Base-by-base conservation (phyloP, 1,140 invertebrate genomes). In the Cydia fagiglandana region DNA sequence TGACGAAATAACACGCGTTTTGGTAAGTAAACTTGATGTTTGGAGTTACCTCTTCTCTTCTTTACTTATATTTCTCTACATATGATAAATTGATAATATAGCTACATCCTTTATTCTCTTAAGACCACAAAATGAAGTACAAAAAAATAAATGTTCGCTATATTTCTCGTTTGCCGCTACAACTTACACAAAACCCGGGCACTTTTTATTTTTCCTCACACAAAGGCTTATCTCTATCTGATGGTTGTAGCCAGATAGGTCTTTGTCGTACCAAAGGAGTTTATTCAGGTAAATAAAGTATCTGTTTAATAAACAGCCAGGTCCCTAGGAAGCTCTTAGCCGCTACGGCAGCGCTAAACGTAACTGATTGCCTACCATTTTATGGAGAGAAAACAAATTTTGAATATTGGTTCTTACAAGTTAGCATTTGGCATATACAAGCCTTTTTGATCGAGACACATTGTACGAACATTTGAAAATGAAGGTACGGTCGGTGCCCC, bases 271-370 rank as follows among this genome's bases (percentile, higher is more conserved):
- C 53, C 53, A 9, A 56, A 20, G 53, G 53, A 5, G 17, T 24
- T 17, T 56, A 17, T 56, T 56, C 15, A 56, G 53, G n/a, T 56
- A 17, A 56, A 56, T 56, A 56, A 56, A 56, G 53, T 17, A 56
- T 56, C 53, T 56, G 53, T 56, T 56, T 17, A 56, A 56, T 56
- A 56, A 56, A 56, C 15, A 17, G 15, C n/a, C 6, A 5, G 53
- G 53, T 56, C 53, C n/a, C 53, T 56, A 56, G 53, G 53, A 17
- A 56, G 53, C 53, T 17, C 53, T 56, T 56, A 56, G 53, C n/a
- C 53, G 53, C 53, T 56, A 56, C n/a, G 53, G 53, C 53, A 17
- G 53, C 15, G 53, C 53, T 56, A 56, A 56, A 56, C 12, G 53
- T 56, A 56, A 56, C 53, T 56, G 45, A 47, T 47, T 47, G 13